Evolutionary conservation across 2,113 vertebrate species (phyloP).

Genomic region (Forbesichthys papilliferus): DNA sequence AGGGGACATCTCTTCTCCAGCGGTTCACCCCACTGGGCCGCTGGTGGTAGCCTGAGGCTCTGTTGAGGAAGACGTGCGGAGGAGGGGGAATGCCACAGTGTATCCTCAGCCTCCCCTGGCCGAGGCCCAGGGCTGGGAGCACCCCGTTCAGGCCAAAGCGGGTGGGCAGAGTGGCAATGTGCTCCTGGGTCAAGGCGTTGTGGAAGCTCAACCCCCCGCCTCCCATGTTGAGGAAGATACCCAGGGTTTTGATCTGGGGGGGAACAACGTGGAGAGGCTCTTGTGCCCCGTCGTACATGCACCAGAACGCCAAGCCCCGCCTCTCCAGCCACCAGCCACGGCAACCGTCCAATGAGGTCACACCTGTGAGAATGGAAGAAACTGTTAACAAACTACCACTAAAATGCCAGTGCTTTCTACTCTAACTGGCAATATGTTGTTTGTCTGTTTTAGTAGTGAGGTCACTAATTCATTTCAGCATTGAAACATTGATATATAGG

Average conservation of each 20-base stretch:
- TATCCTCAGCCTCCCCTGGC: constrained; percentile 65
- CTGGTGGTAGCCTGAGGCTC: constrained; percentile 61
- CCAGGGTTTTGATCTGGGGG: constrained; percentile 66
- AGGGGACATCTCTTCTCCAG: constrained; percentile 58
- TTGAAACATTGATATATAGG: too few relatives aligned
- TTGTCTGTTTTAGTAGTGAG: not conserved
- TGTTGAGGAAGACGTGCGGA: constrained; percentile 60
- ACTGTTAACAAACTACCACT: too few relatives aligned
- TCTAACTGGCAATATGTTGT: too few relatives aligned
- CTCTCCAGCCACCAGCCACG: constrained; percentile 69
- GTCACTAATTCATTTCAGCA: not conserved
- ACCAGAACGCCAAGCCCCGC: constrained; percentile 37
- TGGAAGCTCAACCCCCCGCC: constrained; percentile 69
- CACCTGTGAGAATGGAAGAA: constrained; percentile 51
- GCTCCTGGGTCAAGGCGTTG: constrained; percentile 73
- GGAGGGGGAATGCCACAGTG: constrained; percentile 63
- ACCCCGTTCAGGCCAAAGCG: constrained; percentile 54
- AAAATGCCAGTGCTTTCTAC: too few relatives aligned
- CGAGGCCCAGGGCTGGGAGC: constrained; percentile 61
- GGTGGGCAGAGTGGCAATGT: constrained; percentile 63
- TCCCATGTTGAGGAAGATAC: constrained; percentile 71
- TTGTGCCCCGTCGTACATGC: constrained; percentile 55
- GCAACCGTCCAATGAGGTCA: constrained; percentile 51
- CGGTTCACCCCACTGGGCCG: constrained; percentile 12
- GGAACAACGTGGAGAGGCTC: constrained; percentile 65